A percentile compares a stretch with the other conserved stretches of the same genome.
These are phyloP conservation scores for Triplophysa tibetana DNA, from an alignment of 2,113 vertebrate species.

Conservation along the genomic window DNA sequence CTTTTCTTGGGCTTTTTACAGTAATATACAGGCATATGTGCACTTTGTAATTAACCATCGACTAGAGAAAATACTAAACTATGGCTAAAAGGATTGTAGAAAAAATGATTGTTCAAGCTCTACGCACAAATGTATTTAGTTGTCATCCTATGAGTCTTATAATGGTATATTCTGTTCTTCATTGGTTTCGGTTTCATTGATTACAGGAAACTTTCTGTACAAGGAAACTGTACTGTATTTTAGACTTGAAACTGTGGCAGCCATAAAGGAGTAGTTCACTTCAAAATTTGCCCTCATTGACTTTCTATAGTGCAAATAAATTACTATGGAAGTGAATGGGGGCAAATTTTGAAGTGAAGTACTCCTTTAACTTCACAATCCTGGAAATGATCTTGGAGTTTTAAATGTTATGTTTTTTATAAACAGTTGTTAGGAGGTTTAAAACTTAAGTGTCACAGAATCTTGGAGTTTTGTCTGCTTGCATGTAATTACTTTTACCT, in stretches of 20 bases:
- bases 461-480: conserved; percentile 13
- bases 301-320: too few relatives aligned
- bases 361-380: conserved; percentile 7
- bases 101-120: background rate
- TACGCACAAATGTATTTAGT: conserved; percentile 52
- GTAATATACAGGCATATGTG: background rate
- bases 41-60: conserved; percentile 2
- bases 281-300: too few relatives aligned
- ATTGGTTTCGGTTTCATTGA: conserved; percentile 35
- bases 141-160: conserved; percentile 65
- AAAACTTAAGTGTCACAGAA: background rate
- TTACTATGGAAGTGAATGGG: too few relatives aligned
- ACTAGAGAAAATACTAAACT: background rate
- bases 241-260: conserved; percentile 8
- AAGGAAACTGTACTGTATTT: conserved; percentile 29
- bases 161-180: conserved; percentile 39
- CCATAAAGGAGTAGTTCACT: too few relatives aligned
- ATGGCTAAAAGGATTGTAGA: background rate
- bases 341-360: too few relatives aligned
- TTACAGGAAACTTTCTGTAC: background rate
- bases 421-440: background rate
- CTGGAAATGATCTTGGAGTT: background rate
- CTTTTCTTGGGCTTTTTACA: background rate
- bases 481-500: conserved; percentile 4
- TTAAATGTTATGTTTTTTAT: background rate